These are phyloP conservation scores for Ptilodon capucinus DNA, from an alignment of 2,888 invertebrate genomes.

Conservation along the genomic window DNA sequence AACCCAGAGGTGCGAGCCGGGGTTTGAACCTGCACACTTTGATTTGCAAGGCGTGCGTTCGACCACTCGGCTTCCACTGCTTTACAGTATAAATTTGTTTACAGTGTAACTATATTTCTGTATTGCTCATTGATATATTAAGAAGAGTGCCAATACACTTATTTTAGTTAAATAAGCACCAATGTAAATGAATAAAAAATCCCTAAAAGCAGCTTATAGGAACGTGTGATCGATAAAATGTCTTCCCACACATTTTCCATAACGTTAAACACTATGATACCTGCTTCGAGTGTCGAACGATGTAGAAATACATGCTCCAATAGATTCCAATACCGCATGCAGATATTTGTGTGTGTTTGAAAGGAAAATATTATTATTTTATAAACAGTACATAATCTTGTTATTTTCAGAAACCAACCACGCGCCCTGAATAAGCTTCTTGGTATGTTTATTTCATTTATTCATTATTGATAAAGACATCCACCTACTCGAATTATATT, in stretches of 20 bases:
- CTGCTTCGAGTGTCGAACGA: conserved; percentile 6
- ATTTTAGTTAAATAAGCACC: too few relatives aligned
- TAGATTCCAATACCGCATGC: conserved; percentile 14
- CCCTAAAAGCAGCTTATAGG: not conserved
- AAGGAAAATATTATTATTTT: not conserved
- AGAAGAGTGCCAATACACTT: too few relatives aligned
- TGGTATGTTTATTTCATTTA: conserved; percentile 10
- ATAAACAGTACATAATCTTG: not conserved
- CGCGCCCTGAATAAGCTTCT: conserved; percentile 26
- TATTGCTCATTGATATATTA: too few relatives aligned
- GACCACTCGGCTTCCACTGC: too few relatives aligned
- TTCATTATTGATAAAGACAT: not conserved
- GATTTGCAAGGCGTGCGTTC: too few relatives aligned
- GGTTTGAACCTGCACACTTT: too few relatives aligned
- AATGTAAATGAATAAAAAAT: not conserved
- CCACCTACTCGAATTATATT: not conserved
- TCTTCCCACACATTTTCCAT: conserved; percentile 17
- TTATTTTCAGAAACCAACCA: conserved; percentile 44
- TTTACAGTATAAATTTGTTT: too few relatives aligned
- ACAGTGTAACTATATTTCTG: too few relatives aligned
- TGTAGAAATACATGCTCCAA: conserved; percentile 19
- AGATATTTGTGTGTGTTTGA: conserved; percentile 4
- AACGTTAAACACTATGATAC: conserved; percentile 16
- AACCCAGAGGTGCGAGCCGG: too few relatives aligned
- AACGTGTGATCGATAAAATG: conserved; percentile 9